Percentiles rank a stretch among this genome's conserved stretches.
Conservation (phyloP, 2,888 invertebrate genomes). For the Heteromyza rotundicornis region DNA sequence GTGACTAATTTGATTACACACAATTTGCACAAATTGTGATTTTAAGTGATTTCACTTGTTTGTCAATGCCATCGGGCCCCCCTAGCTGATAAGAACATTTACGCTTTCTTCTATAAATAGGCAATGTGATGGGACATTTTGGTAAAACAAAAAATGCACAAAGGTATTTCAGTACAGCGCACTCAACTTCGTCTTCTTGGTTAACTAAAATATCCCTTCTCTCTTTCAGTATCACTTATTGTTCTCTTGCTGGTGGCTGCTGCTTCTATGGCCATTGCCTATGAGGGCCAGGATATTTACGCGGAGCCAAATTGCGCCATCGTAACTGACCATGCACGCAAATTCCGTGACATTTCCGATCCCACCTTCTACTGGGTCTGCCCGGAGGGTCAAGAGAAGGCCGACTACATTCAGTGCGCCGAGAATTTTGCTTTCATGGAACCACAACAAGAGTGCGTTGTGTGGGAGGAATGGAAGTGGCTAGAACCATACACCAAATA, state of each 20-base stretch:
- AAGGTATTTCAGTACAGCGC: neutral
- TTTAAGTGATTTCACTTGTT: constrained; percentile 20
- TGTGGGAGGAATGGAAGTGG: constrained; percentile 57
- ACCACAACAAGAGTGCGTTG: constrained; percentile 46
- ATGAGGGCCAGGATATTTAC: constrained; percentile 54
- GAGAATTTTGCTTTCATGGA: constrained; percentile 55
- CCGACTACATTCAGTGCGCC: constrained; percentile 50
- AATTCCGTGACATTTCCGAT: constrained; percentile 56
- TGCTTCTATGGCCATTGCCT: no score
- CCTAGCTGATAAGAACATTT: neutral
- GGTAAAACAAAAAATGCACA: neutral
- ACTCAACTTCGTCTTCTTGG: no score
- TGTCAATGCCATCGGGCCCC: no score
- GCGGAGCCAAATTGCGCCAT: constrained; percentile 53
- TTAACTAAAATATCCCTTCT: no score
- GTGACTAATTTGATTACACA: no score
- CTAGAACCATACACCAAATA: constrained; percentile 53
- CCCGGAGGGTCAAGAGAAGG: constrained; percentile 43
- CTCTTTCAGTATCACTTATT: constrained; percentile 34
- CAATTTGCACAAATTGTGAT: no score
- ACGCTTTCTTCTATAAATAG: neutral
- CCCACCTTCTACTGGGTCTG: constrained; percentile 58
- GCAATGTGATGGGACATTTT: no score
- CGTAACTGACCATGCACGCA: constrained; percentile 47
- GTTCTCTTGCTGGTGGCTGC: constrained; percentile 35